Conservation (phyloP, 1,140 invertebrate species). For the Drosophila punjabiensis region DNA sequence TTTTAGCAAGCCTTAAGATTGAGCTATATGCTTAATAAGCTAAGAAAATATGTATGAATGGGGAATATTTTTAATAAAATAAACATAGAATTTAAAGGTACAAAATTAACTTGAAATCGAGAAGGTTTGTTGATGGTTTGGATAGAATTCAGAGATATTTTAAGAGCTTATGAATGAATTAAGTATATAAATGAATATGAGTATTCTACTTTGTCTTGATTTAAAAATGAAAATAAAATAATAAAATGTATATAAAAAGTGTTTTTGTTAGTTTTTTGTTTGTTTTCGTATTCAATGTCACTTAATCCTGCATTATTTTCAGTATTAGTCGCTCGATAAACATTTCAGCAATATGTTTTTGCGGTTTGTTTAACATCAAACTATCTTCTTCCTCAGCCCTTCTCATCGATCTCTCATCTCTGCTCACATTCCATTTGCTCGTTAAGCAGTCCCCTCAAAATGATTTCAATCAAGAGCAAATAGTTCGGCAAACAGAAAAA, state of each 20-base stretch:
- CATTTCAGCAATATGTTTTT: slow-evolving; percentile 5
- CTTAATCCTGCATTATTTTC: not conserved
- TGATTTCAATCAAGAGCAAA: slow-evolving; percentile 56
- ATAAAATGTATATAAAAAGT: not conserved
- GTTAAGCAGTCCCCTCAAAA: slow-evolving; percentile 38
- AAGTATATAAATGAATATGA: not conserved
- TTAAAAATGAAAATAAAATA: not conserved
- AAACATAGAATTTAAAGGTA: not conserved
- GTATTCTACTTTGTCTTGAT: not conserved
- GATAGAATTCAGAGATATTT: no score
- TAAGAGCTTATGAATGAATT: no score
- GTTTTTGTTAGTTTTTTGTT: not conserved
- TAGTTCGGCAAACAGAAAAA: slow-evolving; percentile 7
- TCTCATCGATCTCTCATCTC: not conserved
- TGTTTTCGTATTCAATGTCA: not conserved
- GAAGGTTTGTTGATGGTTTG: no score
- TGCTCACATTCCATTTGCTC: slow-evolving; percentile 25
- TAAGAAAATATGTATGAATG: not conserved
- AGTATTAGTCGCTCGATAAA: not conserved
- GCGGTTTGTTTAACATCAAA: slow-evolving; percentile 1
- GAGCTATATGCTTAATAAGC: not conserved
- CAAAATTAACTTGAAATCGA: not conserved
- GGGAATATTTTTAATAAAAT: not conserved
- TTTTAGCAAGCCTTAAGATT: not conserved
- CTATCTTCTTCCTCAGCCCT: not conserved